Percentiles rank a stretch among this genome's conserved stretches.
These are phyloP conservation scores for Oreochromis tanganicae DNA, from an alignment of 2,113 vertebrate genomes.

Conservation along the genomic window DNA sequence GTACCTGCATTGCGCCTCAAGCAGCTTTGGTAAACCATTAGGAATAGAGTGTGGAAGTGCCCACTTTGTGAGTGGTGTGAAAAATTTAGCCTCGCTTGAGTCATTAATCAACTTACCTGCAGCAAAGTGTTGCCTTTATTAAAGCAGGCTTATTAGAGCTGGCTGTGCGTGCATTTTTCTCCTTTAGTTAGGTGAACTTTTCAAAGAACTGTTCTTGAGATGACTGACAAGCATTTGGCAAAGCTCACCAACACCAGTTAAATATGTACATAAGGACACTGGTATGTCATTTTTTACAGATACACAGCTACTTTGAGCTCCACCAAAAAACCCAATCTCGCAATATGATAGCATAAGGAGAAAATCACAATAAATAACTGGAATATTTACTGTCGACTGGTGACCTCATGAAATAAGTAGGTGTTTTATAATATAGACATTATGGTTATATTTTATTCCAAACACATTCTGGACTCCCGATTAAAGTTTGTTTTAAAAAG, in stretches of 20 bases:
- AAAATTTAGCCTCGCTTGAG: conserved; percentile 26
- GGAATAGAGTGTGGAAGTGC: conserved; percentile 34
- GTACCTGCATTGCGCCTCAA: conserved; percentile 67
- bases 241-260: neutral
- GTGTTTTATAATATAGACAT: neutral
- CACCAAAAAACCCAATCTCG: neutral
- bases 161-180: neutral
- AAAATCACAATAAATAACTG: neutral
- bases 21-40: conserved; percentile 68
- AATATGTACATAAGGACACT: neutral
- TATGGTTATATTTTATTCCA: neutral
- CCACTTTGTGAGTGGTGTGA: conserved; percentile 29
- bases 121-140: conserved; percentile 37
- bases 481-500: neutral
- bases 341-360: neutral
- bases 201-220: neutral
- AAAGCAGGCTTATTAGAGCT: conserved; percentile 41
- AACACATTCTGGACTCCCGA: neutral
- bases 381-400: neutral
- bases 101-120: conserved; percentile 58
- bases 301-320: neutral
- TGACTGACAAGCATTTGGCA: neutral
- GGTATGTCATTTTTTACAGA: neutral
- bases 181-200: neutral
- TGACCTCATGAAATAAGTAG: neutral